Percentiles rank a stretch among this genome's conserved stretches.
These are phyloP conservation scores for Pteruthius melanotis DNA, from an alignment of 2,113 vertebrate species.

Conservation along the genomic window DNA sequence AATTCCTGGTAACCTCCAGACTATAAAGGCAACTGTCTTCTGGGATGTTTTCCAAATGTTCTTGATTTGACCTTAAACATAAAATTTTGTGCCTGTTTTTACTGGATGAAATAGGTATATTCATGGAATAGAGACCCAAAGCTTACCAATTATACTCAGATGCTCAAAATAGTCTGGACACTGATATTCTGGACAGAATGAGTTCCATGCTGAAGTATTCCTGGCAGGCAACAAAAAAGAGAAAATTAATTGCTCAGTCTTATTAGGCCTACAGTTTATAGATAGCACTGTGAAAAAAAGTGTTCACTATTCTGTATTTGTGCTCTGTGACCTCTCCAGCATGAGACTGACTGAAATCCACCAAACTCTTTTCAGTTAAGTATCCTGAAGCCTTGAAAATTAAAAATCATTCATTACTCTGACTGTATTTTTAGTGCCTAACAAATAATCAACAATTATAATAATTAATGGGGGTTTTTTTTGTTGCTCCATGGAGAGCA, in stretches of 20 bases:
- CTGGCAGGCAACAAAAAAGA: neutral
- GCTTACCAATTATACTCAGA: neutral
- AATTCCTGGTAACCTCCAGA: neutral
- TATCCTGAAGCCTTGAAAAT: constrained; percentile 19
- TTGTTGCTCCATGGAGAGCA: neutral
- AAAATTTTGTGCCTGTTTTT: neutral
- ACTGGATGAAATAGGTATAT: neutral
- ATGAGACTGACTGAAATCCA: neutral
- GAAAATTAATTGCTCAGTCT: neutral
- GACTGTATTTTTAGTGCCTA: neutral
- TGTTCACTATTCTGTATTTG: neutral
- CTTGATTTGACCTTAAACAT: neutral
- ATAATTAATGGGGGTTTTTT: neutral
- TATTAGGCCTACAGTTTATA: neutral
- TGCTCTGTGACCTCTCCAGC: neutral
- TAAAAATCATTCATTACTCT: constrained; percentile 20
- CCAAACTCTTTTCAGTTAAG: neutral
- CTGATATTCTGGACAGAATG: neutral
- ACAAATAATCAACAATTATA: constrained; percentile 24
- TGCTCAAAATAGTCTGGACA: neutral
- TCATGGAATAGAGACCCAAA: neutral
- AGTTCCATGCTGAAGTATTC: neutral
- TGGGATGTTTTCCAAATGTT: neutral
- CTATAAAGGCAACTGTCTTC: neutral
- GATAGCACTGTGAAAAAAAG: neutral